Evolutionary conservation across 2,797 vertebrate genomes (phyloP), one percentile per base, ranked within the genome.

Genomic region (Mycteria americana): DNA sequence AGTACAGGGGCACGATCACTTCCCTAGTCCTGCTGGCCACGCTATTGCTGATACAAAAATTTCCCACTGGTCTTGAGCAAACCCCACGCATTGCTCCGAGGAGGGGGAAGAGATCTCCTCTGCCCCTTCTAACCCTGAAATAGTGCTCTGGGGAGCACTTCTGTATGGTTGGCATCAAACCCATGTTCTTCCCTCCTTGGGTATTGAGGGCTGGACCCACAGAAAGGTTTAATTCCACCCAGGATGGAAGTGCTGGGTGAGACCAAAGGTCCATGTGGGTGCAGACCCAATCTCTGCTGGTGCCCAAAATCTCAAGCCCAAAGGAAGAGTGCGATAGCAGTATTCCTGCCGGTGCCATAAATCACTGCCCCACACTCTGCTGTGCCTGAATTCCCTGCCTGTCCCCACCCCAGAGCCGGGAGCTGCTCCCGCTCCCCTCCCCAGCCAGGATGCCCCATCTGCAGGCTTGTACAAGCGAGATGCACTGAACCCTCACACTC

Each of bases 51-150:
- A n/a, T n/a, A n/a, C n/a, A n/a, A n/a, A n/a, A n/a, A n/a, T n/a
- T n/a, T 53, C 45, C 21, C 39, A 10, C 8, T 5, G 16, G 16
- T 37, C 65, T 53, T 31, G 10, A 62, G 35, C 28, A 56, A 70
- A 24, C 14, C 54, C 63, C 19, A n/a, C 19, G 9, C 3, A 0
- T 16, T 8, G 39, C 22, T 72, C 45, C 6, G 1, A 41, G 39
- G 17, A 72, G 28, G 12, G 9, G 21, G 23, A n/a, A 43, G 27
- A 37, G 31, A 59, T 2, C 2, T 37, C 4, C 31, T 54, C 24
- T 73, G 18, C 9, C 19, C 17, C 39, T 67, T 48, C 53, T 76
- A 33, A 50, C 50, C 53, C 72, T 63, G 68, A 75, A 85, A 85
- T 3, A 14, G 18, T 56, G 33, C 24, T 73, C 31, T 43, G 41